A percentile compares a stretch with the other conserved stretches of the same genome.
Evolutionary conservation across 2,113 vertebrate genomes (phyloP).

Genomic region (Hyaena hyaena): DNA sequence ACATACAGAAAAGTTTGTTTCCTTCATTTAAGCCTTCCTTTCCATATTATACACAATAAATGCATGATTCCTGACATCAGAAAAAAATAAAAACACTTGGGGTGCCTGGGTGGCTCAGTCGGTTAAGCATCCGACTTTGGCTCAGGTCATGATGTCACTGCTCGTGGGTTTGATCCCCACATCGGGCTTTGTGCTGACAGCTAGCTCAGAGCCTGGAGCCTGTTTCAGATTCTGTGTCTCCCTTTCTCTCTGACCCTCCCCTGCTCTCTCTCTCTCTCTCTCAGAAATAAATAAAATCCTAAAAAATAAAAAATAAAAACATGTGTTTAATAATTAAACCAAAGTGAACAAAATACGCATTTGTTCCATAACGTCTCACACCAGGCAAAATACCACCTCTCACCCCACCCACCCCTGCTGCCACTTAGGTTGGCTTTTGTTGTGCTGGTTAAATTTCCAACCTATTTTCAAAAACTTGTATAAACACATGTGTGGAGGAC

Average conservation of each 20-base stretch:
- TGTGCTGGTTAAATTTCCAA: background rate
- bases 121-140: too few relatives aligned
- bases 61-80: background rate
- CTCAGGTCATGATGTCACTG: too few relatives aligned
- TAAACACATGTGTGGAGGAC: background rate
- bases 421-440: background rate
- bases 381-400: background rate
- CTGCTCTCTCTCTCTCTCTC: too few relatives aligned
- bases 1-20: background rate
- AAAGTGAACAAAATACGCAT: background rate
- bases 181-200: too few relatives aligned
- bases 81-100: background rate
- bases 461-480: background rate
- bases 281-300: too few relatives aligned
- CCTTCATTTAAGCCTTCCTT: background rate
- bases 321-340: background rate
- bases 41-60: background rate
- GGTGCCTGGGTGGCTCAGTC: too few relatives aligned
- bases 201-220: too few relatives aligned
- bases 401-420: background rate
- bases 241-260: too few relatives aligned
- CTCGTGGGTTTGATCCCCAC: too few relatives aligned
- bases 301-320: slow-evolving; percentile 22
- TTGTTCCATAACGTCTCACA: background rate
- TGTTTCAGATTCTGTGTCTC: too few relatives aligned